Percentiles rank a stretch among this genome's conserved stretches.
phyloP scores from a whole-genome alignment of 2,113 vertebrate species.

The Trichechus manatus region DNA sequence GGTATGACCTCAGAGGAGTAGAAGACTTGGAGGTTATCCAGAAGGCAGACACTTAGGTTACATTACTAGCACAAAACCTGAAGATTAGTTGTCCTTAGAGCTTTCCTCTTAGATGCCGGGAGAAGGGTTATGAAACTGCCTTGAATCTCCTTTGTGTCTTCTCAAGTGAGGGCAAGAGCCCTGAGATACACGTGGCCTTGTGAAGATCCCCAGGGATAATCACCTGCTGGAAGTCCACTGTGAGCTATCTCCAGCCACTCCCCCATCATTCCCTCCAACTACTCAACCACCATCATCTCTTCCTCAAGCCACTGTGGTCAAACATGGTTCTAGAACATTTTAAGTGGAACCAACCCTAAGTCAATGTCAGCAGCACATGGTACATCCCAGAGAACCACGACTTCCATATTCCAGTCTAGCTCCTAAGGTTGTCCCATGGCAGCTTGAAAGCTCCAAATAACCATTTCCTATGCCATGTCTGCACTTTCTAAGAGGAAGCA shows the following conservation, averaged over 20 bases:
- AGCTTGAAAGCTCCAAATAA: background rate
- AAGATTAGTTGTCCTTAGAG: background rate
- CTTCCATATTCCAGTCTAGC: background rate
- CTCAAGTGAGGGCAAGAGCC: background rate
- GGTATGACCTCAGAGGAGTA: background rate
- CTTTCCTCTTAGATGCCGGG: background rate
- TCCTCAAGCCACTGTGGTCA: conserved; percentile 17
- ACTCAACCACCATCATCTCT: background rate
- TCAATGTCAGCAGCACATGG: background rate
- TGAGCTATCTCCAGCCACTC: background rate
- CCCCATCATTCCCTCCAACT: background rate
- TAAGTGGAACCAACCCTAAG: background rate
- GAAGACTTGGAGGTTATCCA: background rate
- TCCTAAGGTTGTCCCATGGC: background rate
- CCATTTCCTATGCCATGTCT: background rate
- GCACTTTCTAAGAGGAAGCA: background rate
- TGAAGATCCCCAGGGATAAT: background rate
- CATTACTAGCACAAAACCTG: background rate
- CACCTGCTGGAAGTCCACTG: background rate
- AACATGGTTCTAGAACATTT: background rate
- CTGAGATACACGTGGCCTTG: background rate
- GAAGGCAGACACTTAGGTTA: background rate
- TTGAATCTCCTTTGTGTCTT: background rate
- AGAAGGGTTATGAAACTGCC: background rate
- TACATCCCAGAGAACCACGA: background rate